Base-by-base conservation (phyloP, 1,140 invertebrate species). In the Saxidomus purpurata region DNA sequence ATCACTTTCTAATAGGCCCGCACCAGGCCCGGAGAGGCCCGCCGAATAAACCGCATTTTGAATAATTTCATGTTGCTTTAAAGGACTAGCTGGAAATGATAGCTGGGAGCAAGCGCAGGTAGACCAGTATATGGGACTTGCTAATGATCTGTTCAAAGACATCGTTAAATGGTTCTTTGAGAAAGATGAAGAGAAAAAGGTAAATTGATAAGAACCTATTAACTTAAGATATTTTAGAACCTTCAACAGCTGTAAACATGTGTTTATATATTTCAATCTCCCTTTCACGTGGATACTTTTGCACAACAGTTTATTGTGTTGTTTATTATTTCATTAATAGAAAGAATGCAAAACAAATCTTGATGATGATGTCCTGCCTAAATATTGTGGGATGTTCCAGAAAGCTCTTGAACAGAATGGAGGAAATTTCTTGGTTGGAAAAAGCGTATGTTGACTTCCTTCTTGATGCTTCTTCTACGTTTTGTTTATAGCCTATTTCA, bases 111-210 rank as follows among this genome's bases (percentile, higher is more conserved):
- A 49, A 22, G 86, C 76, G 11, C n/a, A 49, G 34, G 40, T 77
- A 40, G 86, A 88, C 36, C 55, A 88, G 52, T 40, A 43, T 19
- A 2, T 88, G 61, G 86, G 69, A n/a, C 76, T 88, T 22, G 40
- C 36, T 25, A 40, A 34, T 4, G 86, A 88, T 52, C 2, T 81
- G 9, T 36, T 63, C 22, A 49, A 88, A 49, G 86, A 80, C 63
- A 49, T 69, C 17, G 40, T 81, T 4, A 88, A 88, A 52, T 36
- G 25, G 11, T 63, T 43, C 55, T 69, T 71, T 61, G 86, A 88
- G 49, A 80, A 63, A 28, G 86, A 88, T 40, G 76, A 67, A 47
- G 40, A 43, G 9, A 88, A 88, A 71, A 88, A 88, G 86, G 84
- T 87, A 84, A 43, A 43, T n/a, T n/a, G n/a, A n/a, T n/a, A n/a